Percentiles rank a stretch among this genome's conserved stretches.
Evolutionary conservation across 2,888 invertebrate species (phyloP).

Genomic region (Conistra vaccinii): DNA sequence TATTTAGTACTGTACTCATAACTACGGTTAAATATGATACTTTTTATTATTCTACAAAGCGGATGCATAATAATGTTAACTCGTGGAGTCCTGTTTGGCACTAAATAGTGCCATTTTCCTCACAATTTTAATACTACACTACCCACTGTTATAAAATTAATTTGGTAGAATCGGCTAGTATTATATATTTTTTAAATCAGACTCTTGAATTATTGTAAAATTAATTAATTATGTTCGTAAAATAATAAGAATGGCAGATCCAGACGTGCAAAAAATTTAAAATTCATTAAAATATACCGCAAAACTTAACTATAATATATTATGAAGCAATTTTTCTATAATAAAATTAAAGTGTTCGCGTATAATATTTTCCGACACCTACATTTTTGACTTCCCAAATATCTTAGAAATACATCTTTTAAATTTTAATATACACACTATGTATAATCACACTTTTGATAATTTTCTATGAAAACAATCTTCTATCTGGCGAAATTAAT

Average conservation of each 20-base stretch:
- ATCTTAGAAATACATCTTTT: slow-evolving; percentile 59
- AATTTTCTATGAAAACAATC: slow-evolving; percentile 59
- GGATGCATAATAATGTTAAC: slow-evolving; percentile 31
- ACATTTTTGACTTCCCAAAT: slow-evolving; percentile 55
- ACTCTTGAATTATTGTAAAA: slow-evolving; percentile 55
- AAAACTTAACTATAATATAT: slow-evolving; percentile 60
- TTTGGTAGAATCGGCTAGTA: slow-evolving; percentile 44
- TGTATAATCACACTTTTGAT: slow-evolving; percentile 62
- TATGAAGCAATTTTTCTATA: slow-evolving; percentile 54
- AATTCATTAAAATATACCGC: slow-evolving; percentile 41
- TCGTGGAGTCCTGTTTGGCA: too few relatives aligned
- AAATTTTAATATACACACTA: slow-evolving; percentile 63
- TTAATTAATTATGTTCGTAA: slow-evolving; percentile 46
- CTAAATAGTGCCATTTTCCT: too few relatives aligned
- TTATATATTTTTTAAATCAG: slow-evolving; percentile 62
- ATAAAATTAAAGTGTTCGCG: slow-evolving; percentile 45
- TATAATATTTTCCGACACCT: slow-evolving; percentile 61
- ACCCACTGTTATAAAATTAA: slow-evolving; percentile 43
- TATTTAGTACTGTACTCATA: slow-evolving; percentile 21
- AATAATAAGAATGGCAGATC: slow-evolving; percentile 49
- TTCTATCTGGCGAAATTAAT: slow-evolving; percentile 37
- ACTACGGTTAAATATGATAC: slow-evolving; percentile 23
- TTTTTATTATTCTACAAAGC: slow-evolving; percentile 32
- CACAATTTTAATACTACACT: too few relatives aligned
- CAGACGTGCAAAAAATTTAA: slow-evolving; percentile 13